Conservation (phyloP, 2,888 invertebrate species). For the Agriopis leucophaearia region DNA sequence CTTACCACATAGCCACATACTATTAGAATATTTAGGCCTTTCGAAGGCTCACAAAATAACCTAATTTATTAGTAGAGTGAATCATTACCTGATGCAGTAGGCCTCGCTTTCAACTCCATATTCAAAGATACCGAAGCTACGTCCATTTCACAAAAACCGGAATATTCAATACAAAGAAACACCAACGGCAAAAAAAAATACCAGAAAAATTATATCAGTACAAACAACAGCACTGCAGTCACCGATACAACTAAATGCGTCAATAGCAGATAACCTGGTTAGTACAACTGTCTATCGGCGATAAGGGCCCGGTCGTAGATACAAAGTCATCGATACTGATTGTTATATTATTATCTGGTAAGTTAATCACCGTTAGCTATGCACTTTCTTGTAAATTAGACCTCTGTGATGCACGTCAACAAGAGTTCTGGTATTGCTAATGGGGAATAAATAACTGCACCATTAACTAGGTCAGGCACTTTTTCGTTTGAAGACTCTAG, state of each 20-base stretch:
- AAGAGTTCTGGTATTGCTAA: too few species aligned
- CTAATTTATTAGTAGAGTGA: neutral
- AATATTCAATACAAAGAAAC: conserved; percentile 21
- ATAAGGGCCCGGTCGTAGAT: conserved; percentile 55
- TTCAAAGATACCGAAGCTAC: conserved; percentile 50
- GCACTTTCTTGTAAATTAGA: neutral
- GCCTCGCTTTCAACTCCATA: conserved; percentile 66
- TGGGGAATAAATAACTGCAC: too few species aligned
- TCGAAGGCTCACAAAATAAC: too few species aligned
- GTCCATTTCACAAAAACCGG: conserved; percentile 52
- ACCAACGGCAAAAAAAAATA: neutral
- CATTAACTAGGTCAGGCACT: too few species aligned
- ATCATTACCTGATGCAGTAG: conserved; percentile 44
- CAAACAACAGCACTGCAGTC: conserved; percentile 21
- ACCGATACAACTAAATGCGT: conserved; percentile 73
- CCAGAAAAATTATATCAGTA: neutral
- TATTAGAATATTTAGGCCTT: too few species aligned
- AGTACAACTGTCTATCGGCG: conserved; percentile 62
- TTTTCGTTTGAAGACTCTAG: too few species aligned
- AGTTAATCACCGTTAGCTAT: neutral
- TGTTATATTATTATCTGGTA: neutral
- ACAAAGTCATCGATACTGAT: neutral
- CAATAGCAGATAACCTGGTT: conserved; percentile 72
- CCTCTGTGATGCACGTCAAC: too few species aligned
- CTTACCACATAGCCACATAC: too few species aligned